Evolutionary conservation across 2,888 invertebrate species (phyloP).

Genomic region (Venusia cambrica): DNA sequence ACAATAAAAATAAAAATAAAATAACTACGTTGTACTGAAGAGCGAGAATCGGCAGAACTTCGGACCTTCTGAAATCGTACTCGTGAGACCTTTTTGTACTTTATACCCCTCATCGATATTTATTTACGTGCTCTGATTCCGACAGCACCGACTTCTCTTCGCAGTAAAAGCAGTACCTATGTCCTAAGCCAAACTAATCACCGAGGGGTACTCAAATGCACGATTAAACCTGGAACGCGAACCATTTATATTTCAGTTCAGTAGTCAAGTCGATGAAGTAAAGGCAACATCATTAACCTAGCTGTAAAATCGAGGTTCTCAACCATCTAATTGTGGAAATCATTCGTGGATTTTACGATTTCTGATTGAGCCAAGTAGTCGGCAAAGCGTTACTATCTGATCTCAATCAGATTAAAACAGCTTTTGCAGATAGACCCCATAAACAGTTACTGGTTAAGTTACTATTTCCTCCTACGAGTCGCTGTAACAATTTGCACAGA

Average conservation of each 20-base stretch:
- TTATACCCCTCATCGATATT: too few relatives aligned
- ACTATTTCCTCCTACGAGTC: conserved; percentile 7
- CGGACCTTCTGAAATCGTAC: too few relatives aligned
- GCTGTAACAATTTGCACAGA: conserved; percentile 9
- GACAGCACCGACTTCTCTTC: too few relatives aligned
- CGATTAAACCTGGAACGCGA: too few relatives aligned
- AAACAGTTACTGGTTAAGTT: not conserved
- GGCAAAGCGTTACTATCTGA: conserved; percentile 4
- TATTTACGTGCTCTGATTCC: too few relatives aligned
- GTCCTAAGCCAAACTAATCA: too few relatives aligned
- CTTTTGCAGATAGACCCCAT: not conserved
- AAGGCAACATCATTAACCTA: conserved; percentile 8
- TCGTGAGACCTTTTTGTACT: too few relatives aligned
- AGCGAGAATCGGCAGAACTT: too few relatives aligned
- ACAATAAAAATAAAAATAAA: too few relatives aligned
- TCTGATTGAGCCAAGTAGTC: conserved; percentile 1
- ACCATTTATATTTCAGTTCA: not conserved
- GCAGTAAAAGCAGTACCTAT: too few relatives aligned
- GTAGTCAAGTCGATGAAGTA: conserved; percentile 6
- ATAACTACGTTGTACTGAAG: too few relatives aligned
- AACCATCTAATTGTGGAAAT: conserved; percentile 5
- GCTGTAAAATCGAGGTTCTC: conserved; percentile 8
- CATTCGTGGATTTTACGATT: conserved; percentile 5
- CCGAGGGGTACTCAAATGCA: too few relatives aligned
- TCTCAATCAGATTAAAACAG: conserved; percentile 1